These are phyloP conservation scores for Hemibagrus wyckioides DNA, from an alignment of 2,113 vertebrate genomes.

Conservation along the genomic window DNA sequence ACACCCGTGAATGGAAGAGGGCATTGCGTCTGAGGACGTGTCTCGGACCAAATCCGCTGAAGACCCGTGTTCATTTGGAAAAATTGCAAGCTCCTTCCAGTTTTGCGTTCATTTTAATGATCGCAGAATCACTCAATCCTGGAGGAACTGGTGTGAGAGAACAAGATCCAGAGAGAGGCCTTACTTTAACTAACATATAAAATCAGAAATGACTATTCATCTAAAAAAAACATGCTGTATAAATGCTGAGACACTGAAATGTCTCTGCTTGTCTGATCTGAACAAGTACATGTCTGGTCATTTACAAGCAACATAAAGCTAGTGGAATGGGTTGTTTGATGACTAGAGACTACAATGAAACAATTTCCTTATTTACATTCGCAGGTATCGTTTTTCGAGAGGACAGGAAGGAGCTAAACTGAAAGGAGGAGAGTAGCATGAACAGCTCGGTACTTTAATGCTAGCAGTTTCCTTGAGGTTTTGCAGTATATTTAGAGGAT, in stretches of 20 bases:
- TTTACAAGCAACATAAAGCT: background rate
- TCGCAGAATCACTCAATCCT: no score
- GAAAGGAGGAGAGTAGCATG: background rate
- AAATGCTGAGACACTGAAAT: no score
- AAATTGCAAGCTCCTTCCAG: no score
- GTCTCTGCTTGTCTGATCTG: background rate
- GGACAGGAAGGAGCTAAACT: background rate
- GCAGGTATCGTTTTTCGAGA: background rate
- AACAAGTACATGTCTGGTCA: background rate
- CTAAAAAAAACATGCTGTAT: background rate
- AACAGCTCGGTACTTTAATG: background rate
- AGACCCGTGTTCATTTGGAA: no score
- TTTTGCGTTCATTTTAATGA: no score
- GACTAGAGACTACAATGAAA: background rate
- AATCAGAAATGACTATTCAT: background rate
- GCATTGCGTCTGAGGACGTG: no score
- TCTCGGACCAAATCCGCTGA: no score
- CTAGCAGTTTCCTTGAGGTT: background rate
- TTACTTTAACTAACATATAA: background rate
- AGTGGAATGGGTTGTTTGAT: background rate
- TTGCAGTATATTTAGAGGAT: no score
- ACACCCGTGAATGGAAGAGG: no score
- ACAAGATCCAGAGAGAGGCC: background rate
- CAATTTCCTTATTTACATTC: background rate
- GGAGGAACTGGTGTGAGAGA: background rate